Percentiles rank a stretch among this genome's conserved stretches.
Evolutionary conservation across 2,113 vertebrate genomes (phyloP).

Genomic region (Syrmaticus mikado): DNA sequence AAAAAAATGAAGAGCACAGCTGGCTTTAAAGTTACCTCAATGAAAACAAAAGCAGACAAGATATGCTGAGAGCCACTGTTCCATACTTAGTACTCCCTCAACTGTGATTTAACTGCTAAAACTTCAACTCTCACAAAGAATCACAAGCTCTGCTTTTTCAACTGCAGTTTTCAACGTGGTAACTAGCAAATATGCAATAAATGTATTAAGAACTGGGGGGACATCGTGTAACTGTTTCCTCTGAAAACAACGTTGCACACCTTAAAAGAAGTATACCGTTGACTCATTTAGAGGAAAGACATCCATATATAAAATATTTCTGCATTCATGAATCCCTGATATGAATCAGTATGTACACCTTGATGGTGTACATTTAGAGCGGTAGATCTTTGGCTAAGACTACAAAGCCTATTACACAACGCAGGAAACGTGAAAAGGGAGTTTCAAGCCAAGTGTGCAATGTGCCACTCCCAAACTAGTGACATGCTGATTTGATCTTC

Average conservation of each 20-base stretch:
- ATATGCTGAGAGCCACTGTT: not conserved
- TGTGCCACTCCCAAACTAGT: slow-evolving; percentile 47
- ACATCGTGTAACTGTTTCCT: not conserved
- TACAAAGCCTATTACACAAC: slow-evolving; percentile 58
- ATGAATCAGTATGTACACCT: slow-evolving; percentile 18
- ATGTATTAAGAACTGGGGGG: not conserved
- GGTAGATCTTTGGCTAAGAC: slow-evolving; percentile 42
- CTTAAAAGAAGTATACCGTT: not conserved
- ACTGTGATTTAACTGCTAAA: not conserved
- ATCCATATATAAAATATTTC: not conserved
- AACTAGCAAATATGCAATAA: not conserved
- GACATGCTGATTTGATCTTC: slow-evolving; percentile 58
- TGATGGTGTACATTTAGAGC: not conserved
- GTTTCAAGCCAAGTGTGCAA: slow-evolving; percentile 48
- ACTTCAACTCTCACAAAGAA: not conserved
- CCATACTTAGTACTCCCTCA: not conserved
- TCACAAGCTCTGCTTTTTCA: not conserved
- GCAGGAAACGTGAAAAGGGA: slow-evolving; percentile 50
- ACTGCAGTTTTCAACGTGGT: not conserved
- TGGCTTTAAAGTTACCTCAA: not conserved
- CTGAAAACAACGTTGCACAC: not conserved
- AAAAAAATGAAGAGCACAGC: not conserved
- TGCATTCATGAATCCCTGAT: slow-evolving; percentile 31
- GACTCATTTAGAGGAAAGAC: slow-evolving; percentile 24
- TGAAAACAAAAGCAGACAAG: not conserved